Evolutionary conservation across 2,797 vertebrate genomes (phyloP), one percentile per base, ranked within the genome.

Genomic region (Smutsia temminckii): DNA sequence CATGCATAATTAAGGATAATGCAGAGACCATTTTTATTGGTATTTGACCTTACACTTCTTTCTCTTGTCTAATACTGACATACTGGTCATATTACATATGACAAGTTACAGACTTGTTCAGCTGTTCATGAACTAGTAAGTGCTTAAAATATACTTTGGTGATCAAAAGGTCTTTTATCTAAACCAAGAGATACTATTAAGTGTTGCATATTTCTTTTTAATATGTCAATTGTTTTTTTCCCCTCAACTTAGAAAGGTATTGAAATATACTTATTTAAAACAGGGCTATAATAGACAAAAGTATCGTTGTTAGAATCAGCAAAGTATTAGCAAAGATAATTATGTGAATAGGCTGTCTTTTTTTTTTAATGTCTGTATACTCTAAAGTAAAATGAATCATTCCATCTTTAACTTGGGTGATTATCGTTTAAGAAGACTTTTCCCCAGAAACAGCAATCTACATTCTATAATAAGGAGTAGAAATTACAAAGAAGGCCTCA

Each of bases 181-280:
- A 68, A 61, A 57, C 37, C 46, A 83, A 94, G 81, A 79, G 32
- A 85, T 77, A 63, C 11, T 85, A 25, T 6, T 84, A 51, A 55
- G 4, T 89, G 55, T 80, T 93, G 49, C 34, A 51, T 66, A 75
- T 8, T 81, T 32, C 8, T 49, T 61, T 63, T 80, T 78, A 40
- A 77, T 55, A 25, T 72, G 37, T 77, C 34, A 29, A 8, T 25
- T 66, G 46, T 69, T 69, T 81, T 64, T 23, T 20, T 74, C 20
- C 13, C 21, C 37, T 53, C 23, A 40, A 53, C 32, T 83, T 91
- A 57, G 37, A 93, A 81, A 64, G 21, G 12, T 59, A 88, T 66
- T 86, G 74, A 96, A 92, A 87, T 92, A 64, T 6, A 55, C 12
- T 83, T 68, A 51, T 92, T 95, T 96, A 53, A 95, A 94, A 79